Evolutionary conservation across 2,888 invertebrate genomes (phyloP), one percentile per base, ranked within the genome.

Genomic region (Plebejus anna): DNA sequence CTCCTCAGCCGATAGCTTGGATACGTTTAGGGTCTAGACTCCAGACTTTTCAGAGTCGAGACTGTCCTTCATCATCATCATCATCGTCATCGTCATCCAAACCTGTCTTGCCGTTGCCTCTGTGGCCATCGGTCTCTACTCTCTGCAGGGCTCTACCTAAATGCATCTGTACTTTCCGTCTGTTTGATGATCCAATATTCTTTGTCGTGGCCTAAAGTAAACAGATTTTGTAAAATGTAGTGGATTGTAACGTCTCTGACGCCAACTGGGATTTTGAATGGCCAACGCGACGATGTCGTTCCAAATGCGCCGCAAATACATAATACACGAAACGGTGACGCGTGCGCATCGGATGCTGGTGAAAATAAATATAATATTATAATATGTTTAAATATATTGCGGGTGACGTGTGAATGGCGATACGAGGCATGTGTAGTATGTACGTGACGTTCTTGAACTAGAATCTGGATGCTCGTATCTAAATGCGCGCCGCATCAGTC

Each of bases 281-380:
- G 32, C 66, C 66, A 66, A 32, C 32, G 32, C 66, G 32, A 66
- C 32, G 32, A 32, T 36, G 16, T 16, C 66, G 66, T 32, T 36
- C 28, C 32, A 66, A 66, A 66, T 66, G 66, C 16, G 66, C 66
- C 32, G 66, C 66, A 66, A 66, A 66, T 36, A 66, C 66, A 66
- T 66, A 32, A 66, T 71, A 42, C 42, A 9, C 38, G n/a, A 71
- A 42, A 42, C 71, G 42, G 16, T 71, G 71, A 71, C 71, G 71
- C 42, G 66, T 36, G 66, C 13, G 32, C 66, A 16, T 71, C 71
- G 38, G 42, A 0, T 71, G 38, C 9, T 71, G 71, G 11, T 71
- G 71, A 42, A 71, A 71, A 71, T 71, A 71, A n/a, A 71, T 42
- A 71, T 38, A 70, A 70, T 70, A 36, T 32, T 32, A 32, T 32